phyloP scores from a whole-genome alignment of 2,797 vertebrate species.

The Tenualosa thibaudeaui region DNA sequence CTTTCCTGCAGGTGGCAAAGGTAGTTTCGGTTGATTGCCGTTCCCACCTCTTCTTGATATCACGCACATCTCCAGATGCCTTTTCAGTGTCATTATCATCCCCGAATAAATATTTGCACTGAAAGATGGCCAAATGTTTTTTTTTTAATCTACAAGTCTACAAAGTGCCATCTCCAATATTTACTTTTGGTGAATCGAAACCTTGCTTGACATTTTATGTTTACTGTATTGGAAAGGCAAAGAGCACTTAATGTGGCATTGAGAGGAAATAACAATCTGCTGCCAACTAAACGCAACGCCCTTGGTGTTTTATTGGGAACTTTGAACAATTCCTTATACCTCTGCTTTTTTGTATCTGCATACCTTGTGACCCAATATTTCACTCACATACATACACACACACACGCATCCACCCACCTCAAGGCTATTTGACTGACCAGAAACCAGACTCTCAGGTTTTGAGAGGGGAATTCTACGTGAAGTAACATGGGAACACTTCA shows the following conservation, averaged over 20 bases:
- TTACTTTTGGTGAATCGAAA: neutral
- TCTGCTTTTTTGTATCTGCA: neutral
- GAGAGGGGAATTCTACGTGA: conserved; percentile 3
- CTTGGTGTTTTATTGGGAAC: neutral
- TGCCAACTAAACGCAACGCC: neutral
- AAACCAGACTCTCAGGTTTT: conserved; percentile 25
- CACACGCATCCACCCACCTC: neutral
- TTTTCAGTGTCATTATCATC: neutral
- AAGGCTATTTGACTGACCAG: neutral
- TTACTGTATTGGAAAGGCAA: neutral
- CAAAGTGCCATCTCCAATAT: neutral
- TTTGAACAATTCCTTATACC: neutral
- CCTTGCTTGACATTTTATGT: neutral
- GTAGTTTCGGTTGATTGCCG: conserved; percentile 6
- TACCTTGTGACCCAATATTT: neutral
- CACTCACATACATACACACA: neutral
- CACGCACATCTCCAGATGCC: neutral
- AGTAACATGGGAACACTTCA: neutral
- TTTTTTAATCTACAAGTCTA: neutral
- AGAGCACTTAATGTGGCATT: neutral
- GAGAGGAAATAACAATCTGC: neutral
- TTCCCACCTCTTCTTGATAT: neutral
- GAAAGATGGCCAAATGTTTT: neutral
- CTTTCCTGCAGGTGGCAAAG: neutral
- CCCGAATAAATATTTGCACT: conserved; percentile 15